Evolutionary conservation across 1,140 invertebrate species (phyloP).

Genomic region (Zaprionus taronus): DNA sequence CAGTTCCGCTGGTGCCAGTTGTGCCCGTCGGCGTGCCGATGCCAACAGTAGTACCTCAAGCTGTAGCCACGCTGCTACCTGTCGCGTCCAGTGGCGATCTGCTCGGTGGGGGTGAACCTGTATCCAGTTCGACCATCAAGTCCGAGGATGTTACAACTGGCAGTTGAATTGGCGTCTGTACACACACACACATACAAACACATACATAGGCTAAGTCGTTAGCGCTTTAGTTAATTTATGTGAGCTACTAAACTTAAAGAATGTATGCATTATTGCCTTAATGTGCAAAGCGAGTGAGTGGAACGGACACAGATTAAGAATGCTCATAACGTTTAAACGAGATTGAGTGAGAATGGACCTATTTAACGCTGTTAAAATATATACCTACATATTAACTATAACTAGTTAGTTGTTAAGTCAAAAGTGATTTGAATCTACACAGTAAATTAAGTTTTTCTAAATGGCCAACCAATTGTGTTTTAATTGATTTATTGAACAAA

Average conservation of each 20-base stretch:
- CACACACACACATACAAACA: slow-evolving; percentile 10
- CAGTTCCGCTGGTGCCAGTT: slow-evolving; percentile 53
- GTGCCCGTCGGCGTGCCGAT: slow-evolving; percentile 56
- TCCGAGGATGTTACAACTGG: slow-evolving; percentile 61
- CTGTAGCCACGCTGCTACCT: slow-evolving; percentile 16
- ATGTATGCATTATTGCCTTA: slow-evolving; percentile 21
- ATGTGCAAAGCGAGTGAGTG: slow-evolving; percentile 36
- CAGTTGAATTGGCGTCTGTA: slow-evolving; percentile 52
- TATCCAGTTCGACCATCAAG: slow-evolving; percentile 59
- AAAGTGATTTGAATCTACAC: slow-evolving; percentile 70
- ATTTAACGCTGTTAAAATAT: slow-evolving; percentile 58
- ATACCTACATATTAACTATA: slow-evolving; percentile 56
- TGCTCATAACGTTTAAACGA: slow-evolving; percentile 65
- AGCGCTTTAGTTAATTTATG: slow-evolving; percentile 59
- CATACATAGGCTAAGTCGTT: slow-evolving; percentile 50
- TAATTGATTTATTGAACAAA: neutral
- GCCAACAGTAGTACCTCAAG: slow-evolving; percentile 18
- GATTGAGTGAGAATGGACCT: slow-evolving; percentile 51
- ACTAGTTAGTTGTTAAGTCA: slow-evolving; percentile 49
- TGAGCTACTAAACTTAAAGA: slow-evolving; percentile 45
- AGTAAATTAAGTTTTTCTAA: slow-evolving; percentile 72
- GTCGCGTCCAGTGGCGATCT: slow-evolving; percentile 62
- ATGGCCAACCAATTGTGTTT: slow-evolving; percentile 39
- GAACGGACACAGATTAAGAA: slow-evolving; percentile 54
- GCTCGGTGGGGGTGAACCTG: slow-evolving; percentile 40